Evolutionary conservation across 2,113 vertebrate genomes (phyloP).

Genomic region (Cinclus mexicanus): DNA sequence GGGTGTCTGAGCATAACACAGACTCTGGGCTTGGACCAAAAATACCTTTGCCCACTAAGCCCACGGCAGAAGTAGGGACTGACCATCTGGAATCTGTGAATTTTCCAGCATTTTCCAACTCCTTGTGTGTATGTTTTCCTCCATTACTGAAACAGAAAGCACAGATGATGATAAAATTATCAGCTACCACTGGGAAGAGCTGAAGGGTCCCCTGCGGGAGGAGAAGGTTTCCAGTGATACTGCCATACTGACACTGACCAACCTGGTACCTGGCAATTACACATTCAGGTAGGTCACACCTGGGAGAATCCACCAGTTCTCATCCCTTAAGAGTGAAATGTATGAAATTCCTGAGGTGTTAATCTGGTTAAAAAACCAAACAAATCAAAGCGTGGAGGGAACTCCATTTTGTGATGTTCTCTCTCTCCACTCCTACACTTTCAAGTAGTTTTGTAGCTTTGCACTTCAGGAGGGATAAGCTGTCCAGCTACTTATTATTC

Average conservation of each 20-base stretch:
- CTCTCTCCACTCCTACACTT: background rate
- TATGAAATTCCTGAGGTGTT: background rate
- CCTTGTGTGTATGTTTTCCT: background rate
- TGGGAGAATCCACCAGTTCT: background rate
- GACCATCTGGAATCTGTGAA: background rate
- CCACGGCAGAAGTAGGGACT: background rate
- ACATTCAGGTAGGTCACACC: slow-evolving; percentile 85
- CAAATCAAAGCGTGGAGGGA: background rate
- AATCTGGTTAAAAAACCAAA: background rate
- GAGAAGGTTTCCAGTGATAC: slow-evolving; percentile 91
- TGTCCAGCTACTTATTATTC: background rate
- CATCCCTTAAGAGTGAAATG: background rate
- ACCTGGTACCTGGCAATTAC: slow-evolving; percentile 94
- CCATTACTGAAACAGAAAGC: slow-evolving; percentile 79
- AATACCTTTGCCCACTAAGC: background rate
- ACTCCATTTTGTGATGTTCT: background rate
- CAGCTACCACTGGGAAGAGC: slow-evolving; percentile 93
- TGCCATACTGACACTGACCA: slow-evolving; percentile 86
- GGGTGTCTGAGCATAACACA: background rate
- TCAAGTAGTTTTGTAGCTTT: background rate
- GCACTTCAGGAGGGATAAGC: background rate
- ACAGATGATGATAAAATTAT: slow-evolving; percentile 95
- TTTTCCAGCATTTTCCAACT: background rate
- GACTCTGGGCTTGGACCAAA: background rate
- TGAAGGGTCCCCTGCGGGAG: slow-evolving; percentile 93